Evolutionary conservation across 2,888 invertebrate species (phyloP).

Genomic region (Macrosiphum euphorbiae): DNA sequence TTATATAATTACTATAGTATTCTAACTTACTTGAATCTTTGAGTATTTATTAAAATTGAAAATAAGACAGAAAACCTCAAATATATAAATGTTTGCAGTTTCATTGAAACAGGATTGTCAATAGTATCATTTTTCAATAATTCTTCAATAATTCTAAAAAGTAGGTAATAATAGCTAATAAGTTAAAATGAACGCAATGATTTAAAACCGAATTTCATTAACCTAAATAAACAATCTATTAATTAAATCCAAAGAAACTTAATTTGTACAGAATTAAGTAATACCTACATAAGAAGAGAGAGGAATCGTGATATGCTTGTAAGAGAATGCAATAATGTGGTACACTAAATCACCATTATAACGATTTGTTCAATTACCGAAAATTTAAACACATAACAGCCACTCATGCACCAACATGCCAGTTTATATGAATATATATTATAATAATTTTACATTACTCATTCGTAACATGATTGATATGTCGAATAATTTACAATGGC

Average conservation of each 20-base stretch:
- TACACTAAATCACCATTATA: neutral
- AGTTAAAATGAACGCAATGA: neutral
- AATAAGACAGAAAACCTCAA: neutral
- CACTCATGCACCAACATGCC: neutral
- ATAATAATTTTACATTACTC: neutral
- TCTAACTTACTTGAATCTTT: neutral
- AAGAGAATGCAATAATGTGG: neutral
- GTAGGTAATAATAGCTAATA: neutral
- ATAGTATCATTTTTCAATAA: neutral
- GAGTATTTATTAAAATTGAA: neutral
- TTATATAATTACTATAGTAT: neutral
- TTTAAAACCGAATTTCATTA: neutral
- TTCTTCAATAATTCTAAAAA: neutral
- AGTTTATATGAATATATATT: neutral
- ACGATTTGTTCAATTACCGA: neutral
- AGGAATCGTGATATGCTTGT: neutral
- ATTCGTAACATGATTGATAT: neutral
- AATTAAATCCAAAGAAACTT: constrained; percentile 8
- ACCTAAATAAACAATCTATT: constrained; percentile 19
- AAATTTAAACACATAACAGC: constrained; percentile 4
- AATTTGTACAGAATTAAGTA: neutral
- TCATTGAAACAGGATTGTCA: neutral
- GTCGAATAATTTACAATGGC: neutral
- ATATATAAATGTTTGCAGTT: neutral
- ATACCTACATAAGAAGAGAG: neutral